Evolutionary conservation across 2,888 invertebrate genomes (phyloP), one percentile per base, ranked within the genome.

Genomic region (Cephus spinipes): DNA sequence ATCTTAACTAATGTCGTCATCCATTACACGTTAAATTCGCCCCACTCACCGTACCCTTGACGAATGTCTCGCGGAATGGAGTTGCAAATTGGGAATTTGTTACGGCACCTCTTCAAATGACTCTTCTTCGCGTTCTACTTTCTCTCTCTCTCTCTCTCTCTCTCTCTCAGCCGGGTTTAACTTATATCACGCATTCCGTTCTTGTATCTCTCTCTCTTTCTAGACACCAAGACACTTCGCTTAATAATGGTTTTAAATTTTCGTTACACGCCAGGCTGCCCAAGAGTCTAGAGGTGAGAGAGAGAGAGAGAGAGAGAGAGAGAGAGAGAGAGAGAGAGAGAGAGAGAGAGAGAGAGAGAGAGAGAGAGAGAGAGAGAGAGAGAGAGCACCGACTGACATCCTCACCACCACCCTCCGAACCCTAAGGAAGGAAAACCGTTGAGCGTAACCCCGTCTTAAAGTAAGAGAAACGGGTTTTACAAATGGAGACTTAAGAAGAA

Each of bases 221-320:
- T 36, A 12, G 36, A 36, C 4, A 15, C 12, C 36, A 12, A 36
- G 36, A 36, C 73, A 68, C 73, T 71, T 55, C 73, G 80, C 80
- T 78, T 83, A 82, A 82, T 85, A 84, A 85, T 78, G 80, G 83
- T 77, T 79, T 82, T 85, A 85, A 83, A 83, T 84, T 85, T 85
- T 82, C 85, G 83, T 82, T 85, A 83, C 77, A 77, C 76, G 35
- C 35, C 73, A 74, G 75, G 55, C 32, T 15, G 74, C 23, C 74
- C 68, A 76, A 74, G 77, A 33, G 75, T 76, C 40, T 11, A 34
- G 34, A 34, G 34, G 34, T 1, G 30, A 30, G 30, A 30, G 30
- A 30, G 30, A 30, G 30, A 30, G 30, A 30, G 30, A 30, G 30
- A 30, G 30, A 30, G 30, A 30, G 30, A 30, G 36, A 4, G 40